Percentiles rank a stretch among this genome's conserved stretches.
Evolutionary conservation across 2,888 invertebrate genomes (phyloP).

Genomic region (Andrena flavipes): DNA sequence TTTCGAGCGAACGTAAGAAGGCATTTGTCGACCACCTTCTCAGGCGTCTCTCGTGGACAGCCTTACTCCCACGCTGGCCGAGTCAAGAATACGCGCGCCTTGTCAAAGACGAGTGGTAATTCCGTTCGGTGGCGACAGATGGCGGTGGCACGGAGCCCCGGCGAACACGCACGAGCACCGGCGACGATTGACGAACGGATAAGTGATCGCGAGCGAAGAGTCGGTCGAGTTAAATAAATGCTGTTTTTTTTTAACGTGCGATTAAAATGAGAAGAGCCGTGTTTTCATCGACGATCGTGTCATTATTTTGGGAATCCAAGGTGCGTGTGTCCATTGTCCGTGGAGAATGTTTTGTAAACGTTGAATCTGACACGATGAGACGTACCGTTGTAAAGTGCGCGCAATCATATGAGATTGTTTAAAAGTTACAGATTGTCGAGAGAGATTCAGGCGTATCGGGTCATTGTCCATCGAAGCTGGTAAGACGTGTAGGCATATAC

Average conservation of each 20-base stretch:
- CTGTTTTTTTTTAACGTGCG: background rate
- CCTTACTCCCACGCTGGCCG: slow-evolving; percentile 82
- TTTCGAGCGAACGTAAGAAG: slow-evolving; percentile 22
- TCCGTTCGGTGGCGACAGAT: slow-evolving; percentile 47
- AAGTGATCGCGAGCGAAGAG: background rate
- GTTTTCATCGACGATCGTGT: background rate
- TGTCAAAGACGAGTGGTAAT: slow-evolving; percentile 72
- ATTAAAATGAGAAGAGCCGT: background rate
- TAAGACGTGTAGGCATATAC: slow-evolving; percentile 57
- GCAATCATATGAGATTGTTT: slow-evolving; percentile 1
- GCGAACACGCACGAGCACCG: slow-evolving; percentile 52
- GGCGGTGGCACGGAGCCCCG: slow-evolving; percentile 37
- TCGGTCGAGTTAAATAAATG: background rate
- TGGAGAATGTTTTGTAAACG: background rate
- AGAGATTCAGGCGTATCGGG: slow-evolving; percentile 26
- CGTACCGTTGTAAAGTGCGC: background rate
- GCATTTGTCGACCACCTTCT: slow-evolving; percentile 67
- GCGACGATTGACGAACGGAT: slow-evolving; percentile 58
- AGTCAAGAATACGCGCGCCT: slow-evolving; percentile 81
- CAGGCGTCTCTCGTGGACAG: slow-evolving; percentile 74
- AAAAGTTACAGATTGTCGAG: slow-evolving; percentile 1
- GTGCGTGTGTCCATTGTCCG: background rate
- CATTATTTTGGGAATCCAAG: background rate
- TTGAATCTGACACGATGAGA: background rate
- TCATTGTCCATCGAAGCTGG: slow-evolving; percentile 48